A percentile compares a stretch with the other conserved stretches of the same genome.
Evolutionary conservation across 2,113 vertebrate genomes (phyloP).

Genomic region (Romanogobio albipinnatus): DNA sequence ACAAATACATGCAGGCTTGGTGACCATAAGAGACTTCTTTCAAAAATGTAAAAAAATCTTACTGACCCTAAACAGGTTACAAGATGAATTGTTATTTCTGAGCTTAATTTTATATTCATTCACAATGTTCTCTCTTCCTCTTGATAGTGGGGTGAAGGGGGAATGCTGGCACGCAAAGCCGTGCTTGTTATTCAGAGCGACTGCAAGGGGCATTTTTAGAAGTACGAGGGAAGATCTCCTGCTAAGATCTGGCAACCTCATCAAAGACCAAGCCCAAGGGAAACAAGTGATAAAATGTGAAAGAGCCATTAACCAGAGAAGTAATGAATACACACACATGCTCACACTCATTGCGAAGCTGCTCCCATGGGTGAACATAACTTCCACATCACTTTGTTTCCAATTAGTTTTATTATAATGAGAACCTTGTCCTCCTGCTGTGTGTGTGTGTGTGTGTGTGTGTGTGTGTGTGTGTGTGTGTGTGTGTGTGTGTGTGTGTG

Average conservation of each 20-base stretch:
- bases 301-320: conserved; percentile 50
- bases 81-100: background rate
- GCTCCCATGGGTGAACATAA: conserved; percentile 48
- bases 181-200: conserved; percentile 53
- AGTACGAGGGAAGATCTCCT: conserved; percentile 62
- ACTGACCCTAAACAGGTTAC: background rate
- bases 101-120: background rate
- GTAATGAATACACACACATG: conserved; percentile 46
- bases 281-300: conserved; percentile 54
- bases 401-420: conserved; percentile 56
- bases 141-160: background rate
- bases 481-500: no score
- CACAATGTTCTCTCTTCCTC: conserved; percentile 2
- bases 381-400: conserved; percentile 59
- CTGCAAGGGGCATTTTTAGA: conserved; percentile 50
- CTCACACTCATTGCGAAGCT: conserved; percentile 24
- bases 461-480: conserved; percentile 30
- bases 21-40: background rate
- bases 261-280: conserved; percentile 63
- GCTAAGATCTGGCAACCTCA: conserved; percentile 62
- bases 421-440: conserved; percentile 47
- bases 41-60: background rate
- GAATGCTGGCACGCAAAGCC: conserved; percentile 59
- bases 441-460: conserved; percentile 12
- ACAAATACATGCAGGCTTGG: background rate